phyloP scores from a whole-genome alignment of 2,797 vertebrate species.

The Gobio occitaniae region DNA sequence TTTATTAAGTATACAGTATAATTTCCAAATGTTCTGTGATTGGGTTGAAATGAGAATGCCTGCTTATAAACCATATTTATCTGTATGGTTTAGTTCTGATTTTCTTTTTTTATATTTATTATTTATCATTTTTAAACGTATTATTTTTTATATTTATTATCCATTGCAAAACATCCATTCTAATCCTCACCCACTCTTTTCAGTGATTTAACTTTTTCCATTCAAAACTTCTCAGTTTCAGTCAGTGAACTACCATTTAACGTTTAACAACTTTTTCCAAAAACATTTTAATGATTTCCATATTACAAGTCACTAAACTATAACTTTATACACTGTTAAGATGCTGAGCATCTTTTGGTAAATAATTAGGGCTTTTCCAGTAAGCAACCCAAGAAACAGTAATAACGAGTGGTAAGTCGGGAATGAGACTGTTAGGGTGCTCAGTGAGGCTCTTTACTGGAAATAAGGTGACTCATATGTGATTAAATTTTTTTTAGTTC shows the following conservation, averaged over 20 bases:
- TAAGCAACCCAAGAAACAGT: conserved; percentile 27
- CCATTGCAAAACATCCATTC: not conserved
- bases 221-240: not conserved
- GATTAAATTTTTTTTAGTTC: conserved; percentile 18
- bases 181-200: not conserved
- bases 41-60: not conserved
- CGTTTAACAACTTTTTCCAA: not conserved
- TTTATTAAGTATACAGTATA: too few relatives aligned
- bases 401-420: conserved; percentile 28
- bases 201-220: not conserved
- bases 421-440: conserved; percentile 37
- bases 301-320: conserved; percentile 6
- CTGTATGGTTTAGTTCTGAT: not conserved
- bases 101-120: not conserved
- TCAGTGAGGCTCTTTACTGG: conserved; percentile 49
- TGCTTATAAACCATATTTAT: not conserved
- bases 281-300: conserved; percentile 3
- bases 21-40: too few relatives aligned
- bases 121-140: too few relatives aligned
- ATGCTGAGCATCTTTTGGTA: conserved; percentile 33
- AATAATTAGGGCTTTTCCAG: conserved; percentile 49
- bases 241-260: not conserved
- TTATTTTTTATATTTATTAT: not conserved
- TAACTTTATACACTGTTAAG: conserved; percentile 1
- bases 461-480: conserved; percentile 51